Evolutionary conservation across 1,140 invertebrate species (phyloP), one percentile per base, ranked within the genome.

Genomic region (Rhizoglyphus robini): DNA sequence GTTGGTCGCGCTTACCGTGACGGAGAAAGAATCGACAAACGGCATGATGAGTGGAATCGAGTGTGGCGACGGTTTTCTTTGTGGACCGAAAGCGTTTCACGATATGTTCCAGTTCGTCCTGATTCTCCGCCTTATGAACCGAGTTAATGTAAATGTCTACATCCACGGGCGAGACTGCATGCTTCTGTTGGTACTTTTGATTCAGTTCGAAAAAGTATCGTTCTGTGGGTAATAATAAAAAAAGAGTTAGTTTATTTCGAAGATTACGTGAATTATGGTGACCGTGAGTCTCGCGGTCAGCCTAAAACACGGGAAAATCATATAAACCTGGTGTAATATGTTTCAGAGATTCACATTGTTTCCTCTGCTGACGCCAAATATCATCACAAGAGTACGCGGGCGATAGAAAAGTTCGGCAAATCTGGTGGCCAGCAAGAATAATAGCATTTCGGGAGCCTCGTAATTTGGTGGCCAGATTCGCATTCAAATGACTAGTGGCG

Each of bases 11-110:
- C 66, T 81, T 76, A 0, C 79, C 77, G 70, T 76, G 75, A 41
- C 83, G 75, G 0, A 91, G 68, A 48, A 84, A 83, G 65, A 80
- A 79, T 68, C 87, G 76, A 41, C 90, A 79, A 34, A 87, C 80
- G 27, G 88, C 88, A 77, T 92, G 86, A 71, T 82, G 80, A 4
- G 89, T 92, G 0, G 90, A 92, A 8, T 84, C 81, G 18, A 89
- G 74, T 0, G 81, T 83, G 68, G 84, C 83, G 0, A 77, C 73
- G 1, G 88, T 82, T 71, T 85, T 83, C 38, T 81, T 76, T 15
- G 83, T 84, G 60, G 83, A 74, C 68, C 90, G 75, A 20, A 91
- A 77, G 74, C 83, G 85, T 69, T 84, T 78, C 3, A 87, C 67
- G 18, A 88, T 70, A 60, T 83, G 82, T 61, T 84, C 77, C 1